Evolutionary conservation across 2,888 invertebrate genomes (phyloP).

Genomic region (Odontocolon sp.): DNA sequence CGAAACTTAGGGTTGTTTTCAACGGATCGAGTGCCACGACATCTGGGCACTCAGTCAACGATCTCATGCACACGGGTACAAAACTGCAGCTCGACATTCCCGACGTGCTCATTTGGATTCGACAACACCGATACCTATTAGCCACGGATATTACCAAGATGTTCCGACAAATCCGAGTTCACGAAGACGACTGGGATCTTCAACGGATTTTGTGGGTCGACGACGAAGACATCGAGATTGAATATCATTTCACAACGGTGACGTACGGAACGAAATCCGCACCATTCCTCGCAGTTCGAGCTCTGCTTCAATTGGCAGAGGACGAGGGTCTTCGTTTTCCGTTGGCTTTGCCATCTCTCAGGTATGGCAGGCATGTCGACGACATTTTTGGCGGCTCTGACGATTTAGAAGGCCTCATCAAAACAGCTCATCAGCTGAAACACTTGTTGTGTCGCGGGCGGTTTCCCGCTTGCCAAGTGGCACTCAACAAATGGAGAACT

Average conservation of each 20-base stretch:
- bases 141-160: slow-evolving; percentile 54
- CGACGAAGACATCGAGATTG: neutral
- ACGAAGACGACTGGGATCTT: slow-evolving; percentile 64
- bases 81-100: slow-evolving; percentile 41
- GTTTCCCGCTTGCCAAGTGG: slow-evolving; percentile 53
- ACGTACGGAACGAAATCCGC: slow-evolving; percentile 46
- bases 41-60: slow-evolving; percentile 41
- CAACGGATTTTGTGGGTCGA: slow-evolving; percentile 75
- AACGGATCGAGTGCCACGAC: slow-evolving; percentile 39
- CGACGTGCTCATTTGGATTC: slow-evolving; percentile 46
- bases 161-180: slow-evolving; percentile 51
- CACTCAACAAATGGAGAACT: neutral
- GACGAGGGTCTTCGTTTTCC: slow-evolving; percentile 50
- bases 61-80: slow-evolving; percentile 36
- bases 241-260: slow-evolving; percentile 43
- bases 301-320: slow-evolving; percentile 38
- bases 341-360: slow-evolving; percentile 30
- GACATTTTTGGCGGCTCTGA: slow-evolving; percentile 58
- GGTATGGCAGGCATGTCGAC: slow-evolving; percentile 53
- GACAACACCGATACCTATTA: slow-evolving; percentile 32
- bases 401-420: too few relatives aligned
- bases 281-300: slow-evolving; percentile 44
- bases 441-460: slow-evolving; percentile 52
- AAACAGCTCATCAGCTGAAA: slow-evolving; percentile 21
- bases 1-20: slow-evolving; percentile 51